Base-by-base conservation (phyloP, 1,140 invertebrate genomes). In the Bradysia coprophila region DNA sequence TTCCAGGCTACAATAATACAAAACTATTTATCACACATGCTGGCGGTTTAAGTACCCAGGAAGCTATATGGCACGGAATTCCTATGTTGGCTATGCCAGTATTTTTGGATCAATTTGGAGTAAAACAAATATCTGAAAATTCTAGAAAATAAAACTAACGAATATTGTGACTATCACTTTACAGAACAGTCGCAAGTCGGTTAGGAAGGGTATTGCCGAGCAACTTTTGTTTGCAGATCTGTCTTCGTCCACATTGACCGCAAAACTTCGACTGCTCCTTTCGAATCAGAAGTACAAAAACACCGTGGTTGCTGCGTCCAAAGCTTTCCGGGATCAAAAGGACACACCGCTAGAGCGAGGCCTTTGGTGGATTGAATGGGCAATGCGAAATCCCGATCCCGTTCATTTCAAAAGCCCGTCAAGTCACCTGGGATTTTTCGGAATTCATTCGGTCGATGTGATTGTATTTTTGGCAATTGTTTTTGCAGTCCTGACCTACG, bases 1-100 rank as follows among this genome's bases (percentile, higher is more conserved):
- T n/a, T n/a, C 47, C 66, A 40, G 61, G 16, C 18, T 45, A 50
- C 40, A 38, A 44, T 20, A 48, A 46, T 20, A 23, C 43, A 1
- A 45, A 41, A 45, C 21, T 44, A 6, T 46, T 51, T 28, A 45
- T 57, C 16, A 51, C 47, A 15, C 68, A 71, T 48, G 55, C 59
- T 38, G 67, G 65, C 3, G 48, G 16, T 5, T 50, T 65, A 23
- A 62, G 63, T 41, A 62, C 58, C 11, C 52, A 61, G 28, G 67
- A 71, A 54, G 57, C 63, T 3, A 49, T 65, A 4, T 59, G 56
- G 42, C 55, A 61, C 44, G 64, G 61, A 4, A 56, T 66, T 1
- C 67, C 68, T 2, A 48, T 70, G 5, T 45, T 71, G 20, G 61
- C 56, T 4, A 49, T 71, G 9, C 69, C 68, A 2, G 51, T 71